phyloP scores from a whole-genome alignment of 2,888 invertebrate genomes.

The Bellardia pandia region DNA sequence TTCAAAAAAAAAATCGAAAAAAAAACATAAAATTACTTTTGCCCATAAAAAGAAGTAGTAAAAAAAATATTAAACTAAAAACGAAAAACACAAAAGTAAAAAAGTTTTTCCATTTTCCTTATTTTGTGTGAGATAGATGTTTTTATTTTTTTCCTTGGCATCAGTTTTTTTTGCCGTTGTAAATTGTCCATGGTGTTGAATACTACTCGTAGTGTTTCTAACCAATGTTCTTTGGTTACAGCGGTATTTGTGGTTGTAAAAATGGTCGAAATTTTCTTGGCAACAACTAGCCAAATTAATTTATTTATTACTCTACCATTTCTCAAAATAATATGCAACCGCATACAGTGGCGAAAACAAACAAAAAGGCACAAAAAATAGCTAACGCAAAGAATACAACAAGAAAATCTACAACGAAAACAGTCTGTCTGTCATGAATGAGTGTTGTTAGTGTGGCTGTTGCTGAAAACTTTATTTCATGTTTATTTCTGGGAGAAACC shows the following conservation, averaged over 20 bases:
- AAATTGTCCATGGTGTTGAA: constrained; percentile 71
- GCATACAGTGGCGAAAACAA: constrained; percentile 70
- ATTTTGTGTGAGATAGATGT: constrained; percentile 13
- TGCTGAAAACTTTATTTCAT: constrained; percentile 50
- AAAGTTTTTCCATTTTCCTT: constrained; percentile 66
- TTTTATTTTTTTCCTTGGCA: constrained; percentile 47
- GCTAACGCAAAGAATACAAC: background rate
- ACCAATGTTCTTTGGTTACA: constrained; percentile 72
- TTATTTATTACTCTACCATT: constrained; percentile 74
- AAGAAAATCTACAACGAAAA: constrained; percentile 7
- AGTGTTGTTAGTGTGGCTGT: constrained; percentile 20
- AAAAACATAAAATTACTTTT: constrained; percentile 42
- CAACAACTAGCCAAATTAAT: constrained; percentile 74
- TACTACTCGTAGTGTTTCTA: constrained; percentile 42
- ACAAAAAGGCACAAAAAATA: constrained; percentile 46
- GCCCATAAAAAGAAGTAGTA: background rate
- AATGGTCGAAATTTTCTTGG: constrained; percentile 73
- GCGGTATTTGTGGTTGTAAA: constrained; percentile 72
- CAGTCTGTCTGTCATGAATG: background rate
- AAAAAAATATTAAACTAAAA: background rate
- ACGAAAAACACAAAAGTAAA: background rate
- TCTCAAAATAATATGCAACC: constrained; percentile 73
- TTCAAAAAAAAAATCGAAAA: background rate
- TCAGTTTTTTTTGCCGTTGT: constrained; percentile 28
- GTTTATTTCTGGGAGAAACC: constrained; percentile 59